Base-by-base conservation (phyloP, 2,113 vertebrate genomes). In the Gasterosteus nipponicus region DNA sequence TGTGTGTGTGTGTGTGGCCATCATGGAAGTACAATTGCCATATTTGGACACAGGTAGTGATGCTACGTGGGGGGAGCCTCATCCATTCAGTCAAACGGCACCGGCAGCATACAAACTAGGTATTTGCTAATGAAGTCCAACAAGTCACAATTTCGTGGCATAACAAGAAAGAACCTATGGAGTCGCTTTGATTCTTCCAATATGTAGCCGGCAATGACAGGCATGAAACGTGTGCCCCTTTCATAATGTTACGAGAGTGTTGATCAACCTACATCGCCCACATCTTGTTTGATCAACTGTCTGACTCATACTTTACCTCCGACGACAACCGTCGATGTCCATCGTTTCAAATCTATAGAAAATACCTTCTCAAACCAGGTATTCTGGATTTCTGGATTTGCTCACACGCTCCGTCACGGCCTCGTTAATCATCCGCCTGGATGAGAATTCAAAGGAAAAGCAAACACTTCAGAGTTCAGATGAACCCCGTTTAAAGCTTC, bases 1-100 rank as follows among this genome's bases (percentile, higher is more conserved):
- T 70, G n/a, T 60, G 42, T 74, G 15, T 44, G 11, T 62, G 10
- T 77, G 63, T 81, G 46, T 19, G 63, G 71, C 29, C 8, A 11
- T 61, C 56, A 9, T 67, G 46, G 62, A 35, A 59, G 10, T 33
- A 26, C 15, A 33, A 49, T 51, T 14, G 26, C 81, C 86, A 84
- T 86, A 89, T 88, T 83, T 88, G 80, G 83, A 73, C 61, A 56
- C 56, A 77, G 86, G 81, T 84, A 66, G 44, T 54, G 41, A 29
- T 65, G 26, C 69, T 62, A 61, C 3, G 7, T 22, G 39, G 42
- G 18, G 22, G 8, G 72, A 57, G 54, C 18, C 7, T 56, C 39
- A 22, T 5, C 2, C 2, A 18, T 62, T 41, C 1, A 29, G 39
- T 46, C 26, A 33, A 42, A 63, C 16, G 14, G 15, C 31, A 38